phyloP scores from a whole-genome alignment of 1,140 invertebrate species.

The Samia ricini region DNA sequence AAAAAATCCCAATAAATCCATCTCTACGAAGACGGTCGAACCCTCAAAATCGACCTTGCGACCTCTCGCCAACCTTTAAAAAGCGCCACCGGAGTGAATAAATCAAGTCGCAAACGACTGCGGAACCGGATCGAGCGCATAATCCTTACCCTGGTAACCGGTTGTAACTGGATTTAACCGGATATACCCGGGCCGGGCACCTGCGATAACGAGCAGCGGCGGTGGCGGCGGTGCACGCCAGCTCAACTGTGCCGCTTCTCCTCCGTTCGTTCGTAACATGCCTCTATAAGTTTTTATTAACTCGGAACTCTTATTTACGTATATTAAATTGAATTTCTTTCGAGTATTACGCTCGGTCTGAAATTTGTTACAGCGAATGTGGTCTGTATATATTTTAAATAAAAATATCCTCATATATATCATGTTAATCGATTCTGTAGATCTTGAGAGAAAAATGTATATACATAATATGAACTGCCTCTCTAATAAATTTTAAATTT shows the following conservation, averaged over 20 bases:
- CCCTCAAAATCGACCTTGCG: not conserved
- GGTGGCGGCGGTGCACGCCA: not conserved
- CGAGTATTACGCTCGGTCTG: not conserved
- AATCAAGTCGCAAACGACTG: constrained; percentile 65
- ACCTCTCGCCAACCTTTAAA: constrained; percentile 4
- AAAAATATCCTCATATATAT: not conserved
- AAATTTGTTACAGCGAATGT: not conserved
- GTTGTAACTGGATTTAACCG: constrained; percentile 56
- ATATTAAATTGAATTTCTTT: not conserved
- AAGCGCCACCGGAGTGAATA: constrained; percentile 44
- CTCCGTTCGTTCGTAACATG: not conserved
- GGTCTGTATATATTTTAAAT: not conserved
- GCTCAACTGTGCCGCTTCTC: not conserved
- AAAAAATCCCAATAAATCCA: not conserved
- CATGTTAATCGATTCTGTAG: too few relatives aligned
- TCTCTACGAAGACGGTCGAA: not conserved
- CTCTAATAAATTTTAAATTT: too few relatives aligned
- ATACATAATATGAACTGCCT: too few relatives aligned
- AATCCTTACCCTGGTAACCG: constrained; percentile 64
- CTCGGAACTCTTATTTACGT: not conserved
- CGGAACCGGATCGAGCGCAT: constrained; percentile 61
- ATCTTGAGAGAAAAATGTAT: too few relatives aligned
- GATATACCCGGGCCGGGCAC: constrained; percentile 60
- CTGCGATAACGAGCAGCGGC: constrained; percentile 58
- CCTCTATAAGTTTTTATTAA: not conserved